A percentile compares a stretch with the other conserved stretches of the same genome.
Conservation (phyloP, 2,888 invertebrate genomes). For the Tribolium freemani region DNA sequence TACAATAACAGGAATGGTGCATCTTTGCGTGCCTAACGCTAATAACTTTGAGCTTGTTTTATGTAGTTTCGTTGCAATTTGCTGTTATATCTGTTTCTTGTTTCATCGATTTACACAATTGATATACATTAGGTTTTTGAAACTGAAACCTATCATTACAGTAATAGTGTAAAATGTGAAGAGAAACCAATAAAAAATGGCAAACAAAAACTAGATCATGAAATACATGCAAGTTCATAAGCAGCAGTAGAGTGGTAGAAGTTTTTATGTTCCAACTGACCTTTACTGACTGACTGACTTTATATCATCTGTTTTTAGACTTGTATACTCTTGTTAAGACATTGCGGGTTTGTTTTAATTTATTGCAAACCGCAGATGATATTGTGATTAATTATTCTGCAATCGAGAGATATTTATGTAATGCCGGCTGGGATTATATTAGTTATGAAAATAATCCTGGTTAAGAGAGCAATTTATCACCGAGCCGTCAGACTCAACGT, state of each 20-base stretch:
- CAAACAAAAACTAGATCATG: no score
- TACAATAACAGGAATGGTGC: slow-evolving; percentile 7
- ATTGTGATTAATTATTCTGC: background rate
- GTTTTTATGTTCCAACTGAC: no score
- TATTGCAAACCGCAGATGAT: background rate
- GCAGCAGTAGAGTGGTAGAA: no score
- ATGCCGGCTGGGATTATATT: slow-evolving; percentile 22
- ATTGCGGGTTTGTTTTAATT: no score
- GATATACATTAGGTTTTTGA: background rate
- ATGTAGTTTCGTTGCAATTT: background rate
- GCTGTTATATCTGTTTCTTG: slow-evolving; percentile 3
- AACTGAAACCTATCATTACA: background rate
- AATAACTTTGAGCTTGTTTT: slow-evolving; percentile 2
- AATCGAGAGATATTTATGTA: slow-evolving; percentile 17
- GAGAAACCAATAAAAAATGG: no score
- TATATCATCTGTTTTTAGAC: no score
- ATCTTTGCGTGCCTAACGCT: slow-evolving; percentile 8
- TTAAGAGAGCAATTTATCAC: slow-evolving; percentile 44
- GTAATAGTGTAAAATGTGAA: no score
- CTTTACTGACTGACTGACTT: no score
- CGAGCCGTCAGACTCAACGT: slow-evolving; percentile 34
- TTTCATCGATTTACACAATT: background rate
- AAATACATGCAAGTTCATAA: no score
- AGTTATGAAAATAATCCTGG: slow-evolving; percentile 41
- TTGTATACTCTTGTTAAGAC: no score